Evolutionary conservation across 35 echinoderm and acorn worm genomes (phyloP).

Genomic region (Ophiothrix spiculata): DNA sequence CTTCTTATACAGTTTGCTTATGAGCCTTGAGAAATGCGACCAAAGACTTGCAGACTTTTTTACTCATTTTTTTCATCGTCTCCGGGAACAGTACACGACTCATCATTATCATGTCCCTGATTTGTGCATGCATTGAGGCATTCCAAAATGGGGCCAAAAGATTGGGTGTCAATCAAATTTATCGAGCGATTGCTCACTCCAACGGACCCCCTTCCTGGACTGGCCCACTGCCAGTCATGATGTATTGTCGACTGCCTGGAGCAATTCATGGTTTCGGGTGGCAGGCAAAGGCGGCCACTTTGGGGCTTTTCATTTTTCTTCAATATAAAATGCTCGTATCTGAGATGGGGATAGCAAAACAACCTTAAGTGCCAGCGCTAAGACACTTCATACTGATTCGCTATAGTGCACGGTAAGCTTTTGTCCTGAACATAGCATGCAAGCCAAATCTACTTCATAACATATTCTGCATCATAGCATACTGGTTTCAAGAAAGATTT

Average conservation of each 20-base stretch:
- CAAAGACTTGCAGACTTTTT: not conserved
- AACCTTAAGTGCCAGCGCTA: not conserved
- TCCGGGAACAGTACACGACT: not conserved
- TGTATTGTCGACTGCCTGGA: not conserved
- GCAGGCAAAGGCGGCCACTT: constrained; percentile 6
- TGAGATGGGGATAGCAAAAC: not conserved
- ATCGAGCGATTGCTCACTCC: not conserved
- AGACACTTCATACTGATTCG: constrained; percentile 1
- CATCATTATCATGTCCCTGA: constrained; percentile 15
- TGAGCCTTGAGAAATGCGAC: not conserved
- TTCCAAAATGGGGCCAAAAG: constrained; percentile 14
- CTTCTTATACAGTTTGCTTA: not conserved
- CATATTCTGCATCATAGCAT: too few species aligned
- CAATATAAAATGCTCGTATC: not conserved
- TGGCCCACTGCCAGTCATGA: constrained; percentile 6
- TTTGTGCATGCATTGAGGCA: constrained; percentile 8
- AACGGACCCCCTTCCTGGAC: not conserved
- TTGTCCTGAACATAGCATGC: not conserved
- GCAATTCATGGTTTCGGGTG: not conserved
- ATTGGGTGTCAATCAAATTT: constrained; percentile 11
- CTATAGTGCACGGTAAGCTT: not conserved
- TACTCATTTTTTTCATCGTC: not conserved
- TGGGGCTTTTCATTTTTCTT: not conserved
- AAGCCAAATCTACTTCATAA: too few species aligned
- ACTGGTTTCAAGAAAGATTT: too few species aligned